A percentile compares a stretch with the other conserved stretches of the same genome.
Evolutionary conservation across 2,113 vertebrate species (phyloP).

Genomic region (Oryzias woworae): DNA sequence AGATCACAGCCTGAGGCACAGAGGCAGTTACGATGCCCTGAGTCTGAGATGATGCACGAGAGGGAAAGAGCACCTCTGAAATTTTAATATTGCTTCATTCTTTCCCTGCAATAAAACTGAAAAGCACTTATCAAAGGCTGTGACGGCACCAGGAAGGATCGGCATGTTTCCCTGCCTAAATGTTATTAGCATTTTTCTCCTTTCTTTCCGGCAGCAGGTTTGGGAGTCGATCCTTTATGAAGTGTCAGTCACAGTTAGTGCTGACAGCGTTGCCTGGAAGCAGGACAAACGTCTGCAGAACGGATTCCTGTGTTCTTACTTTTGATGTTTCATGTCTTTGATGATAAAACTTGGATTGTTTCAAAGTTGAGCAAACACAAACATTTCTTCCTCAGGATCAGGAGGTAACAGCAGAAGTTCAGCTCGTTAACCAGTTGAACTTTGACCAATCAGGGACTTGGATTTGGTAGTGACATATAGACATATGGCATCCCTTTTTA

Average conservation of each 20-base stretch:
- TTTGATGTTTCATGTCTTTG: not conserved
- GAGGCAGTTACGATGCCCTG: slow-evolving; percentile 19
- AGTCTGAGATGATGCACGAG: slow-evolving; percentile 45
- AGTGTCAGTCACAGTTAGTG: slow-evolving; percentile 30
- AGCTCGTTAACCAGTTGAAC: too few species aligned
- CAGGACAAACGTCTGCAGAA: not conserved
- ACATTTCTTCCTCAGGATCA: too few species aligned
- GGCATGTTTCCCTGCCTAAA: slow-evolving; percentile 10
- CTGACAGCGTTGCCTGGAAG: not conserved
- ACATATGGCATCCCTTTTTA: too few species aligned
- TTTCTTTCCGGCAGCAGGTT: not conserved
- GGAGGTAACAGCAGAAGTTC: too few species aligned
- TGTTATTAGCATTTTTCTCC: slow-evolving; percentile 44
- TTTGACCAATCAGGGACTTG: too few species aligned
- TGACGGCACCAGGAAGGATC: slow-evolving; percentile 20
- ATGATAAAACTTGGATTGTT: too few species aligned
- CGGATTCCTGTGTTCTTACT: slow-evolving; percentile 1
- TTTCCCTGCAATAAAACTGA: slow-evolving; percentile 5
- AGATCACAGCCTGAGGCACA: slow-evolving; percentile 7
- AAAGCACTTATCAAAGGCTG: slow-evolving; percentile 35
- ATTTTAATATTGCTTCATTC: slow-evolving; percentile 40
- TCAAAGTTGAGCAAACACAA: too few species aligned
- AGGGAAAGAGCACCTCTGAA: slow-evolving; percentile 31
- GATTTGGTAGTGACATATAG: too few species aligned
- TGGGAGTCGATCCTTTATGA: slow-evolving; percentile 17